Conservation (phyloP, 2,888 invertebrate species). For the Calliphora vomitoria region DNA sequence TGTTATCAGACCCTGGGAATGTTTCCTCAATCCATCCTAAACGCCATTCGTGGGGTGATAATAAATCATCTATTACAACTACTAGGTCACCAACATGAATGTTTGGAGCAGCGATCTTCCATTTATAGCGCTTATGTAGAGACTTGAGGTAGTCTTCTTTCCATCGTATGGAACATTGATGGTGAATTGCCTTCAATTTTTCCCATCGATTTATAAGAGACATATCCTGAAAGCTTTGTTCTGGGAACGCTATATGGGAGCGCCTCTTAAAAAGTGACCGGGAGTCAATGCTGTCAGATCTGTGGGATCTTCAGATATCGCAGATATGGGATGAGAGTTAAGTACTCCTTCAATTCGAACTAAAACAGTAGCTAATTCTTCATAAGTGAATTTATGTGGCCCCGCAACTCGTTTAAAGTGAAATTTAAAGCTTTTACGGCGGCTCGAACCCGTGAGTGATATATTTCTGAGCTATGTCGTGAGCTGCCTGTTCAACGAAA, state of each 20-base stretch:
- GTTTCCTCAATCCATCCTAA: neutral
- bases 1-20: neutral
- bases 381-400: neutral
- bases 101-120: neutral
- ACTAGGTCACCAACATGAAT: neutral
- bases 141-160: neutral
- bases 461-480: constrained; percentile 17
- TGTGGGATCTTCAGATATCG: neutral
- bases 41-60: too few species aligned
- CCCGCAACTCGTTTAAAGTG: neutral
- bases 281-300: neutral
- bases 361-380: constrained; percentile 1
- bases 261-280: neutral
- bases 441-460: constrained; percentile 11
- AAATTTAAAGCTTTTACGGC: constrained; percentile 4
- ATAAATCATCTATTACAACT: neutral
- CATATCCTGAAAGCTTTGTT: too few species aligned
- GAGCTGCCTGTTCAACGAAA: constrained; percentile 36
- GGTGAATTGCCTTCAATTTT: neutral
- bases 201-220: too few species aligned
- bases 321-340: constrained; percentile 6
- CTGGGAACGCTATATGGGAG: neutral
- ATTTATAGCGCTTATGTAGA: neutral
- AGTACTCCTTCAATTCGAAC: constrained; percentile 8
- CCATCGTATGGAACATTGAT: constrained; percentile 1